Evolutionary conservation across 1,140 invertebrate species (phyloP).

Genomic region (Brachionus koreanus): DNA sequence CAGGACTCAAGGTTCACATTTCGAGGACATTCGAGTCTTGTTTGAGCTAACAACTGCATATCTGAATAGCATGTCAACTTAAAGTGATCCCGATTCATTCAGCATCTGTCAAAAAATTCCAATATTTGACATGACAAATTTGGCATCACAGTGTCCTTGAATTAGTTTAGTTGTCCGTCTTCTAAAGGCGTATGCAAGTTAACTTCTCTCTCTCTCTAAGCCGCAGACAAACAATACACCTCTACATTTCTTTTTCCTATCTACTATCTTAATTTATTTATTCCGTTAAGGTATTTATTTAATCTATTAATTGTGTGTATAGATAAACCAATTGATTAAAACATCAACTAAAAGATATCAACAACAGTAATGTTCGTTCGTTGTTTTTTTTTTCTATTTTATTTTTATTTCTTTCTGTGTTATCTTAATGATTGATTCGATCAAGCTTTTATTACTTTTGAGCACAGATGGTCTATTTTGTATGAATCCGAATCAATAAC

Average conservation of each 20-base stretch:
- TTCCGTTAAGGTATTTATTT: not conserved
- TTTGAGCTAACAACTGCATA: not conserved
- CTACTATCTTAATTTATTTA: not conserved
- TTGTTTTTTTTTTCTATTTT: not conserved
- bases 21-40: not conserved
- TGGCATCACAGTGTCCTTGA: not conserved
- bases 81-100: not conserved
- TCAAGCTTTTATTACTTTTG: not conserved
- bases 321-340: not conserved
- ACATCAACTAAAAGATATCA: not conserved
- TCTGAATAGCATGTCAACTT: constrained; percentile 26
- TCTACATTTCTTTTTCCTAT: not conserved
- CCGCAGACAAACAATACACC: not conserved
- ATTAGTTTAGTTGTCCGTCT: not conserved
- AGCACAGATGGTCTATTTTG: not conserved
- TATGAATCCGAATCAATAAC: not conserved
- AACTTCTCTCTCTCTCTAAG: not conserved
- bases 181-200: not conserved
- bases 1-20: not conserved
- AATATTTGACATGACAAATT: not conserved
- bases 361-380: not conserved
- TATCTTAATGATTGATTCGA: not conserved
- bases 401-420: too few species aligned
- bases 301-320: not conserved
- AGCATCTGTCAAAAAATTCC: not conserved